Percentiles rank a stretch among this genome's conserved stretches.
phyloP scores from a whole-genome alignment of 2,888 invertebrate genomes.

The Lycia hirtaria region DNA sequence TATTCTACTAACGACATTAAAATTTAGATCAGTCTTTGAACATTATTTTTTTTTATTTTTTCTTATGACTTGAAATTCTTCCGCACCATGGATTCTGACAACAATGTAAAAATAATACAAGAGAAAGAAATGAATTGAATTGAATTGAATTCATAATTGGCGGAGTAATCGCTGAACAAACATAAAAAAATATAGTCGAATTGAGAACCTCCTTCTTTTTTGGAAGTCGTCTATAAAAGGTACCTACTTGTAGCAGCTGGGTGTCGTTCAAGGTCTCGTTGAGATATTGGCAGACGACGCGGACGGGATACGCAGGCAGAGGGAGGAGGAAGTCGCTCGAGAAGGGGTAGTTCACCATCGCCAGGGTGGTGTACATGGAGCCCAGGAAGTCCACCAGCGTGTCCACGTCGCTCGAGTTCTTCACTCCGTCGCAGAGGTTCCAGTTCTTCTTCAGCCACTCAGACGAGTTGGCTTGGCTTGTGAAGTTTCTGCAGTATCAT shows the following conservation, averaged over 20 bases:
- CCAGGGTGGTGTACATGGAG: conserved; percentile 91
- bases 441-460: conserved; percentile 89
- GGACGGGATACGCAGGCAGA: conserved; percentile 94
- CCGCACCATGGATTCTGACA: too few species aligned
- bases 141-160: too few species aligned
- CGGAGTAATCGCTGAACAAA: too few species aligned
- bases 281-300: conserved; percentile 85
- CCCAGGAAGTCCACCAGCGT: conserved; percentile 89
- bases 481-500: conserved; percentile 69
- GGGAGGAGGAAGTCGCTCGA: conserved; percentile 92
- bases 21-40: too few species aligned
- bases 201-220: too few species aligned
- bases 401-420: conserved; percentile 69
- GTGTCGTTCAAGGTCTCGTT: conserved; percentile 74
- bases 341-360: conserved; percentile 99
- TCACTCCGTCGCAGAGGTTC: conserved; percentile 90
- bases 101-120: too few species aligned
- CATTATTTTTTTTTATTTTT: too few species aligned
- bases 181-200: too few species aligned
- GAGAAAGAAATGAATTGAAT: too few species aligned
- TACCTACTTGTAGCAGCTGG: conserved; percentile 77
- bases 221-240: too few species aligned
- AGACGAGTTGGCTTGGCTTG: conserved; percentile 87
- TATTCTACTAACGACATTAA: too few species aligned
- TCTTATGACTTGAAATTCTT: too few species aligned